These are phyloP conservation scores for Dascyllus trimaculatus DNA, from an alignment of 2,113 vertebrate genomes.

Conservation along the genomic window DNA sequence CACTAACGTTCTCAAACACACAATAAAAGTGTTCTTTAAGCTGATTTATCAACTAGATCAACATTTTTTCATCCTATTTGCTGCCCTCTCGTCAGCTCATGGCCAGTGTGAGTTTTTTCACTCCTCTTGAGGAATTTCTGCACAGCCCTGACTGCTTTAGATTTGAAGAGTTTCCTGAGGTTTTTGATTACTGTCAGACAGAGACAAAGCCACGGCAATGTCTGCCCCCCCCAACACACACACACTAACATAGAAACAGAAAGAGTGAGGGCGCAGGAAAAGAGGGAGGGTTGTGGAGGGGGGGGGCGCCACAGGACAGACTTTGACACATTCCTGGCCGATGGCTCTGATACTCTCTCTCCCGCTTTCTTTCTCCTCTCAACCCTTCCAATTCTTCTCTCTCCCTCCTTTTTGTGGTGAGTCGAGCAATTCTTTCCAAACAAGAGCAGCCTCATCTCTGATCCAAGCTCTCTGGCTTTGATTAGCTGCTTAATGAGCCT, in stretches of 20 bases:
- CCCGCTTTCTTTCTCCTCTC: slow-evolving; percentile 65
- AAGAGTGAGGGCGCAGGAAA: slow-evolving; percentile 51
- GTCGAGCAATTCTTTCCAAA: slow-evolving; percentile 86
- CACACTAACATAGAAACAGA: slow-evolving; percentile 69
- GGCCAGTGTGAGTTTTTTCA: slow-evolving; percentile 52
- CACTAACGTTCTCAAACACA: slow-evolving; percentile 14
- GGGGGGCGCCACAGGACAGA: slow-evolving; percentile 78
- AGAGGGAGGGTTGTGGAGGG: slow-evolving; percentile 37
- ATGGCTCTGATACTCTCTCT: slow-evolving; percentile 72
- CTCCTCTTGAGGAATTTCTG: slow-evolving; percentile 69
- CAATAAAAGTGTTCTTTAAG: slow-evolving; percentile 36
- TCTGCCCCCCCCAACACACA: slow-evolving; percentile 59
- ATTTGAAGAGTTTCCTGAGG: slow-evolving; percentile 82
- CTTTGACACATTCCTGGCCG: slow-evolving; percentile 83
- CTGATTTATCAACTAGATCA: slow-evolving; percentile 46
- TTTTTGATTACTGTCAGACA: slow-evolving; percentile 82
- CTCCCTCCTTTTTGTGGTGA: slow-evolving; percentile 79
- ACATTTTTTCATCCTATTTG: slow-evolving; percentile 6
- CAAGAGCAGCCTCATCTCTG: slow-evolving; percentile 83
- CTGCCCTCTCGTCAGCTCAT: slow-evolving; percentile 37
- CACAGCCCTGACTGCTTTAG: slow-evolving; percentile 69
- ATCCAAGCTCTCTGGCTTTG: slow-evolving; percentile 84
- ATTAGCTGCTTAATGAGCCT: slow-evolving; percentile 87
- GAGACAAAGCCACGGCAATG: slow-evolving; percentile 70
- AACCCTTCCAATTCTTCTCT: slow-evolving; percentile 65